Percentiles rank a stretch among this genome's conserved stretches.
phyloP scores from a whole-genome alignment of 2,113 vertebrate genomes.

The Pachycephala philippinensis region DNA sequence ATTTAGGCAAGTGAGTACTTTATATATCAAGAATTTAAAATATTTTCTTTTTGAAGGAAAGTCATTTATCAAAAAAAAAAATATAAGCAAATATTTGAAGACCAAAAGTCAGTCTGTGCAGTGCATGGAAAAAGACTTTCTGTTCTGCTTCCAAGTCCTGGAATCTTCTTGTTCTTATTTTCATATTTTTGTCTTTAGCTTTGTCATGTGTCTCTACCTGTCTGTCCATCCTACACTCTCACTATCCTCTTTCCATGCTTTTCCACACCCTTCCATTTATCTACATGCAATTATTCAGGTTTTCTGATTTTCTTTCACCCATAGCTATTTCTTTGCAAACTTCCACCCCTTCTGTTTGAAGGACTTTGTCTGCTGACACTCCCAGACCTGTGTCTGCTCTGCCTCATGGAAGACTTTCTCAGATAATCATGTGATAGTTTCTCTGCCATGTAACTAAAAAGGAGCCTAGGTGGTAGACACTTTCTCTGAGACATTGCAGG shows the following conservation, averaged over 20 bases:
- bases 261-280: background rate
- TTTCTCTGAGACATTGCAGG: background rate
- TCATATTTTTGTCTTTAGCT: background rate
- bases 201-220: background rate
- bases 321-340: background rate
- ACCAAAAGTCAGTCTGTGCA: background rate
- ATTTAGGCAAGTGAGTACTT: background rate
- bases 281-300: background rate
- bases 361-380: background rate
- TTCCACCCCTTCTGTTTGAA: background rate
- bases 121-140: background rate
- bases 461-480: background rate
- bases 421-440: background rate
- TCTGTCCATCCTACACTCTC: background rate
- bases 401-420: background rate
- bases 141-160: background rate
- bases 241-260: background rate
- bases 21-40: background rate
- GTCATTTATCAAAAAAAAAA: background rate
- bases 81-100: background rate
- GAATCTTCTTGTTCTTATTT: background rate
- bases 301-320: background rate
- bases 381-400: background rate
- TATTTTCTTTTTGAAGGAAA: background rate
- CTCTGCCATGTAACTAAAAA: background rate